Percentiles rank a stretch among this genome's conserved stretches.
These are phyloP conservation scores for Eulemur rufifrons DNA, from an alignment of 2,113 vertebrate species.

Conservation along the genomic window DNA sequence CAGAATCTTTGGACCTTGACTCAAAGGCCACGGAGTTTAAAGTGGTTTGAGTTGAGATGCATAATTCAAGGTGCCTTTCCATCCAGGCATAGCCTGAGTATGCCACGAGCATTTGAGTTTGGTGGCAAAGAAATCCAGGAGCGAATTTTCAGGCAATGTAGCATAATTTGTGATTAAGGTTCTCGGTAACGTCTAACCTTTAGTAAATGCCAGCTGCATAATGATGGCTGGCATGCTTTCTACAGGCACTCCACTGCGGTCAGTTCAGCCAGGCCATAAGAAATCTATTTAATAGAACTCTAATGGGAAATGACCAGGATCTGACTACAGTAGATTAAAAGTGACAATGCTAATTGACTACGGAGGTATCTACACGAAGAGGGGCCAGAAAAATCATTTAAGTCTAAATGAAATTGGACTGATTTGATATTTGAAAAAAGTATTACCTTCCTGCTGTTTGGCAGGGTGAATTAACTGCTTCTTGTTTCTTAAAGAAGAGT, in stretches of 20 bases:
- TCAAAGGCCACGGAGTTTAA: conserved; percentile 41
- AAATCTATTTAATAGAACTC: conserved; percentile 92
- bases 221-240: conserved; percentile 89
- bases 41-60: conserved; percentile 67
- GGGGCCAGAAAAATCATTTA: conserved; percentile 95
- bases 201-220: conserved; percentile 96
- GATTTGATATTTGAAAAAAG: conserved; percentile 91
- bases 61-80: conserved; percentile 57
- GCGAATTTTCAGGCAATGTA: conserved; percentile 85
- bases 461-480: conserved; percentile 83
- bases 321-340: conserved; percentile 95
- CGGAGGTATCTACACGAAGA: conserved; percentile 92
- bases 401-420: conserved; percentile 95
- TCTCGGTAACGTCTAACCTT: conserved; percentile 92
- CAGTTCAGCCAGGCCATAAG: conserved; percentile 89
- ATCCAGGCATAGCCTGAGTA: background rate
- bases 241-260: conserved; percentile 86
- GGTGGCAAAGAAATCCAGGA: conserved; percentile 53
- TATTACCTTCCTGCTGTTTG: conserved; percentile 82
- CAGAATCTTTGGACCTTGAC: conserved; percentile 33
- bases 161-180: conserved; percentile 92
- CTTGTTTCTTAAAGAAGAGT: conserved; percentile 70
- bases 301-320: conserved; percentile 97
- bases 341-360: conserved; percentile 98
- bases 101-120: conserved; percentile 36